Base-by-base conservation (phyloP, 1,140 invertebrate species). In the Sinonovacula constricta region DNA sequence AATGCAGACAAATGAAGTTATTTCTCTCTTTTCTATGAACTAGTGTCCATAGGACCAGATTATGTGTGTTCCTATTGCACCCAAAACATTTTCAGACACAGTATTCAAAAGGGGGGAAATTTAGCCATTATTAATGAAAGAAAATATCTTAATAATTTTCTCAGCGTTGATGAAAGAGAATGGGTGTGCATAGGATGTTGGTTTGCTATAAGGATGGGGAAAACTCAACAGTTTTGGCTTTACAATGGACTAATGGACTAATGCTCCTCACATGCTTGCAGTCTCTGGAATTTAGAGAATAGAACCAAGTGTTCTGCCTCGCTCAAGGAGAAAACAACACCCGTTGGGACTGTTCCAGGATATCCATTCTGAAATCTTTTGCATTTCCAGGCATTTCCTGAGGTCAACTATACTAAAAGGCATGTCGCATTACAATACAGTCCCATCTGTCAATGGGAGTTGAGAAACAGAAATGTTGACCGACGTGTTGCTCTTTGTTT, bases 321-420 rank as follows among this genome's bases (percentile, higher is more conserved):
- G 67, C 76, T 31, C 67, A 66, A 62, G 66, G 67, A 62, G 66
- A 70, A 34, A 51, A 53, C n/a, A 53, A 68, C 24, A 22, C n/a
- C 66, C 56, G n/a, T 26, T 67, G 12, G 67, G 62, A 39, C 39
- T 67, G 51, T 66, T 45, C 59, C 18, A 54, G 34, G 72, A 67
- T 30, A 18, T 62, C 39, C 28, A 56, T 65, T 56, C 72, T 4
- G 62, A 67, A 49, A 49, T 49, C 12, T 34, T 62, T 14, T 62
- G n/a, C 31, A 5, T 62, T 62, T 34, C 59, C 59, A 62, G 4
- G 24, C 18, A 62, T 79, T 28, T 79, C 56, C 59, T 79, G 67
- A 70, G 76, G 76, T 24, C 39, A 79, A 60, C 12, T 70, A 79
- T 56, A 31, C 57, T 28, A n/a, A 30, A 3, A n/a, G 67, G 1